Evolutionary conservation across 2,888 invertebrate species (phyloP), one percentile per base, ranked within the genome.

Genomic region (Rapana venosa): DNA sequence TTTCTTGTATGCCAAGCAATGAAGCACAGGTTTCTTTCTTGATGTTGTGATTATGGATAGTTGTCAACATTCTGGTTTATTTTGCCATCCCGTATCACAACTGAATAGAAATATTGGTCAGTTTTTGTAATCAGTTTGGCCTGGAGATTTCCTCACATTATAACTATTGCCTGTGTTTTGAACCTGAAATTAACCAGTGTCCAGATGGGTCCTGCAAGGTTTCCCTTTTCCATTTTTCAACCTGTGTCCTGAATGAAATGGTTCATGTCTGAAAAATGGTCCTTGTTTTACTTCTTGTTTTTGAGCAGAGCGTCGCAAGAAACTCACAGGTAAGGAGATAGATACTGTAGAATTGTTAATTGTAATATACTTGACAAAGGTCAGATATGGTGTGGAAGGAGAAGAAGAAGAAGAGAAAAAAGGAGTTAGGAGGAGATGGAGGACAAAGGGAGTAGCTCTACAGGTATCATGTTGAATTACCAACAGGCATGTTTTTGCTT

Each of bases 401-500:
- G 81, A 26, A 83, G 36, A n/a, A 81, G 79, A 22, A 36, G 81
- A 6, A 79, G 36, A 83, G 22, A 22, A 83, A 22, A 47, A 47
- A 32, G 77, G 77, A 32, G 11, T 79, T 11, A 32, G 32, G 30
- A 11, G 22, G 36, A 83, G 47, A 26, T 22, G 47, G 36, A 83
- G 36, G 47, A 47, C 81, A 83, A 47, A 83, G 81, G 47, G 36
- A 47, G 81, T 83, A 36, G 74, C n/a, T 79, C 79, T 79, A 35
- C n/a, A 74, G 26, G n/a, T 2, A 26, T 74, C 74, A 74, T 11
- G n/a, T n/a, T 74, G 74, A n/a, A 66, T 74, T 26, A n/a, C 2
- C 66, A 66, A n/a, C 61, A 61, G 61, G 20, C 61, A 61, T 8
- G 15, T 79, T 79, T 79, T 2, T 79, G 32, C 30, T 32, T 13